phyloP scores from a whole-genome alignment of 2,888 invertebrate species.

The Megamerina dolium region DNA sequence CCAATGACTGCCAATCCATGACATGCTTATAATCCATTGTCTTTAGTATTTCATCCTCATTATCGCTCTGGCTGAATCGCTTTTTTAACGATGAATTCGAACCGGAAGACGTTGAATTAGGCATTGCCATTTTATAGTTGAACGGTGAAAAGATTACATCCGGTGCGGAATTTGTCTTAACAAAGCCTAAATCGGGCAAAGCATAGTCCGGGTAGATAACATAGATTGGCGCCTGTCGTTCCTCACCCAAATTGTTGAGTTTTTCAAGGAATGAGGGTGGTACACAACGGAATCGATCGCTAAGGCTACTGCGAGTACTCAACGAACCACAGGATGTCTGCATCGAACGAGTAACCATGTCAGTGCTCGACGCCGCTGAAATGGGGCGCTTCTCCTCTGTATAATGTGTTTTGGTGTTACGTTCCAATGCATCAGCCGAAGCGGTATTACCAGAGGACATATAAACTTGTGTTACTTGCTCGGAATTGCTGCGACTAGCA shows the following conservation, averaged over 20 bases:
- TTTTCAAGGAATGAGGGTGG: slow-evolving; percentile 67
- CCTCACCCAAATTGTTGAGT: slow-evolving; percentile 57
- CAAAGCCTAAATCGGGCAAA: slow-evolving; percentile 80
- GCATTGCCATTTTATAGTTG: slow-evolving; percentile 56
- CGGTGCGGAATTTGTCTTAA: slow-evolving; percentile 53
- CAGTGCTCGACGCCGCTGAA: slow-evolving; percentile 40
- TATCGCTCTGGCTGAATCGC: slow-evolving; percentile 50
- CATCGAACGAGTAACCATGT: slow-evolving; percentile 65
- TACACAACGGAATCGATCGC: slow-evolving; percentile 57
- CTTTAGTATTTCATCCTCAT: slow-evolving; percentile 74
- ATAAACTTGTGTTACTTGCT: slow-evolving; percentile 42
- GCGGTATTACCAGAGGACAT: slow-evolving; percentile 20
- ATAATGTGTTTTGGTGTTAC: slow-evolving; percentile 20
- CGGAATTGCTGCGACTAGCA: slow-evolving; percentile 42
- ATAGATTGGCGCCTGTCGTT: slow-evolving; percentile 69
- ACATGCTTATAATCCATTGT: slow-evolving; percentile 79
- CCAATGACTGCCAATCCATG: slow-evolving; percentile 89
- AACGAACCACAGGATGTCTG: slow-evolving; percentile 56
- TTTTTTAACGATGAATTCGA: slow-evolving; percentile 28
- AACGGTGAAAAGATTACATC: slow-evolving; percentile 64
- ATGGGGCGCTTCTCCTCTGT: slow-evolving; percentile 25
- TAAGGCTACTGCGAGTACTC: slow-evolving; percentile 41
- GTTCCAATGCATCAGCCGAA: slow-evolving; percentile 21
- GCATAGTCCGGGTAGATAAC: slow-evolving; percentile 88
- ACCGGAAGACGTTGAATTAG: slow-evolving; percentile 19